Percentiles rank a stretch among this genome's conserved stretches.
Evolutionary conservation across 2,888 invertebrate species (phyloP).

Genomic region (Cantharis nigra): DNA sequence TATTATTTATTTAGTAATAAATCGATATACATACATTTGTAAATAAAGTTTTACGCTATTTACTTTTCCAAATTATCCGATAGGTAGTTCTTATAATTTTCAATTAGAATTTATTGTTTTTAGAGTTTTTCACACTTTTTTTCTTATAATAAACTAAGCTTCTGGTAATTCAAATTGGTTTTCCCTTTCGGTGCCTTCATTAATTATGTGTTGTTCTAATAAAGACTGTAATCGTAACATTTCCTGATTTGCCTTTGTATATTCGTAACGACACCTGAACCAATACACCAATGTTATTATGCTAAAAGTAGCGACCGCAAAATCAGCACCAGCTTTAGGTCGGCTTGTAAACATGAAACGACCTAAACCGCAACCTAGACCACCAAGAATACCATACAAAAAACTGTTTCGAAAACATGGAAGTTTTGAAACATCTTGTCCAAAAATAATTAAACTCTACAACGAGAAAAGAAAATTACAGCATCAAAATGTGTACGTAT

Average conservation of each 20-base stretch:
- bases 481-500: not conserved
- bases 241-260: constrained; percentile 69
- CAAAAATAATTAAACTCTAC: constrained; percentile 68
- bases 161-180: constrained; percentile 45
- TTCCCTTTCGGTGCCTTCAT: constrained; percentile 67
- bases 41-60: not conserved
- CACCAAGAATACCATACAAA: constrained; percentile 73
- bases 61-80: not conserved
- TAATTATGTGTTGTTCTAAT: constrained; percentile 63
- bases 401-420: constrained; percentile 82
- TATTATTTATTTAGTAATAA: not conserved
- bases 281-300: constrained; percentile 70
- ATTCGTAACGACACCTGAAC: constrained; percentile 72
- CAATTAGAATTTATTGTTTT: not conserved
- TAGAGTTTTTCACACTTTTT: not conserved
- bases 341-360: constrained; percentile 78
- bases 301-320: constrained; percentile 69
- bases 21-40: not conserved
- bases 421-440: constrained; percentile 73
- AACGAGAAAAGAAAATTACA: constrained; percentile 38
- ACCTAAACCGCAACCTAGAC: constrained; percentile 68
- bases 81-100: not conserved
- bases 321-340: constrained; percentile 64
- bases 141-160: not conserved
- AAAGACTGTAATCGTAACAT: constrained; percentile 66